Base-by-base conservation (phyloP, 92 coral and sea anemone genomes). In the Zoanthus solanderi region DNA sequence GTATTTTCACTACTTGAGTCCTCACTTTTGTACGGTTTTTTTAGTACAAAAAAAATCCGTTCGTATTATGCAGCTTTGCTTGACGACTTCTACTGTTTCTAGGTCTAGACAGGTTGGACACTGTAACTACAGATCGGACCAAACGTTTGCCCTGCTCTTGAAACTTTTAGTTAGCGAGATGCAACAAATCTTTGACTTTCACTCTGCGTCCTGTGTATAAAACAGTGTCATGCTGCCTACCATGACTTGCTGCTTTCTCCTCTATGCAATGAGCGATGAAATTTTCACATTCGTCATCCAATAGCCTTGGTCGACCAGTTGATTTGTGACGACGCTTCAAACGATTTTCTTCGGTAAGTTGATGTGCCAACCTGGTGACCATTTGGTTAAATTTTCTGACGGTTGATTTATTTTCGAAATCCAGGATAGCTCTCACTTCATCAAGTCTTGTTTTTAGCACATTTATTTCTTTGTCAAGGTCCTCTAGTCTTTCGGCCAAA, bases 171-270 rank as follows among this genome's bases (percentile, higher is more conserved):
- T 84, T 84, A 17, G 81, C 88, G 18, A 71, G 67, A 15, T 42
- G 71, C 56, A 5, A 3, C 29, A 71, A 67, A 44, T 81, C 85
- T 60, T 17, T 63, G 53, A 30, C 58, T 18, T 81, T 81, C 5
- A 81, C 85, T 4, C 85, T 47, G 2, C 45, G 31, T 11, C 42
- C 42, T 42, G 45, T 32, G 37, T 61, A 81, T 52, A 63, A 57
- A 13, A 80, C 85, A 4, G 47, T 9, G 16, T 80, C 73, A n/a
- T 80, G 85, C 12, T 74, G 28, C 7, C 85, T 47, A 14, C 85
- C 85, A 80, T 80, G 85, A 58, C 73, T 73, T 9, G 85, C 57
- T 18, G 73, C 73, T 29, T 80, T 61, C 15, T 60, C 31, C 14
- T 60, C 75, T 16, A 80, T 80, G 56, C 85, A 80, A 32, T 80